Conservation (phyloP, 2,797 vertebrate genomes). For the Eulemur rubriventer region DNA sequence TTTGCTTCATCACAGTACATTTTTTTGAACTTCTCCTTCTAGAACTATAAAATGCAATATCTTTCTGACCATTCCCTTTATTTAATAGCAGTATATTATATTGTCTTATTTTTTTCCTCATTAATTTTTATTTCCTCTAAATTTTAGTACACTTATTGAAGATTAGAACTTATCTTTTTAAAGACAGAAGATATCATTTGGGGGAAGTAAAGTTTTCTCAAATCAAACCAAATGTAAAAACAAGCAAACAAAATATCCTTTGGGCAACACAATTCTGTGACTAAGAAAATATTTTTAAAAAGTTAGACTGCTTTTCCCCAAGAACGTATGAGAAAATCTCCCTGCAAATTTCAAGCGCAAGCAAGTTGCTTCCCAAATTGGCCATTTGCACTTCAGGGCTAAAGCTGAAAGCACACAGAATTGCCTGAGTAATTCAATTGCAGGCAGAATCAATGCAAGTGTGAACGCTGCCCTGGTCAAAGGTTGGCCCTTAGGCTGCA, state of each 20-base stretch:
- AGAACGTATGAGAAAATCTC: slow-evolving; percentile 59
- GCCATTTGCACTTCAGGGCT: slow-evolving; percentile 71
- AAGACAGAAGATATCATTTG: background rate
- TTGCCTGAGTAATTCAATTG: slow-evolving; percentile 71
- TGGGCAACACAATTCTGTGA: slow-evolving; percentile 54
- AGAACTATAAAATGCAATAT: background rate
- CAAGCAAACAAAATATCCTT: slow-evolving; percentile 26
- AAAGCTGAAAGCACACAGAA: slow-evolving; percentile 50
- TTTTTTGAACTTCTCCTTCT: background rate
- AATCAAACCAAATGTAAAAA: slow-evolving; percentile 35
- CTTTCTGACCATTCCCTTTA: background rate
- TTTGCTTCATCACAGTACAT: background rate
- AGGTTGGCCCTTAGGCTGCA: slow-evolving; percentile 73
- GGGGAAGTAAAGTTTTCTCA: slow-evolving; percentile 30
- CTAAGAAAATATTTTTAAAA: slow-evolving; percentile 32
- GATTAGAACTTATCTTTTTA: background rate
- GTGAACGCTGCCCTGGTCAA: slow-evolving; percentile 64
- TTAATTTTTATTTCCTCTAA: slow-evolving; percentile 43
- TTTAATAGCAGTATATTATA: background rate
- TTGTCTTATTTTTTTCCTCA: background rate
- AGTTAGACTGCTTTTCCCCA: background rate
- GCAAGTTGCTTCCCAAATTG: slow-evolving; percentile 64
- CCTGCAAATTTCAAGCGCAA: slow-evolving; percentile 67
- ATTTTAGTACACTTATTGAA: background rate
- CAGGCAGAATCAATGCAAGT: slow-evolving; percentile 56